phyloP scores from a whole-genome alignment of 2,888 invertebrate genomes.

The Eilema caniola region DNA sequence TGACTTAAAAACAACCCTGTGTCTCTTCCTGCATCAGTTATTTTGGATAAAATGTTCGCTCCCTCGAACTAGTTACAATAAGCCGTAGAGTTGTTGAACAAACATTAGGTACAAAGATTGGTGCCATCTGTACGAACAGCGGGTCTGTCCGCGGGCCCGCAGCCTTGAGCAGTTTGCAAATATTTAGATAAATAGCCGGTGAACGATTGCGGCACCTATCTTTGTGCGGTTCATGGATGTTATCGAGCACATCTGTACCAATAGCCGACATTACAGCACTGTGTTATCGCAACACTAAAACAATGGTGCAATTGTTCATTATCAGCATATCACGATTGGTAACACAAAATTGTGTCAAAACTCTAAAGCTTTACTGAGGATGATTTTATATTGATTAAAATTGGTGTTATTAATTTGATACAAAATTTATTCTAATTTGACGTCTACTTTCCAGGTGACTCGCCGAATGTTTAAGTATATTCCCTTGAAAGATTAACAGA shows the following conservation, averaged over 20 bases:
- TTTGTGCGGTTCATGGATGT: constrained; percentile 67
- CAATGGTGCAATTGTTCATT: constrained; percentile 58
- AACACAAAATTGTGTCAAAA: constrained; percentile 79
- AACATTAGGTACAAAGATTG: constrained; percentile 59
- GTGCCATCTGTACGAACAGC: constrained; percentile 49
- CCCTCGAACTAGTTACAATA: constrained; percentile 60
- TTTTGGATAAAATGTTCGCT: constrained; percentile 53
- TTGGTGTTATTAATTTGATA: constrained; percentile 81
- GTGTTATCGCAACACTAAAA: constrained; percentile 65
- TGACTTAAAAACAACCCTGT: constrained; percentile 18
- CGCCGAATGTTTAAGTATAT: constrained; percentile 85
- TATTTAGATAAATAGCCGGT: constrained; percentile 38
- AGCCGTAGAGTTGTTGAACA: constrained; percentile 66
- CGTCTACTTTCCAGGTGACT: constrained; percentile 86
- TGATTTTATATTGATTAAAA: constrained; percentile 64
- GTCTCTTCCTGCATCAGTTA: constrained; percentile 21
- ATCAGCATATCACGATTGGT: constrained; percentile 72
- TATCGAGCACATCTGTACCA: constrained; percentile 69
- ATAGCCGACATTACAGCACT: constrained; percentile 60
- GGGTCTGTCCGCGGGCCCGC: constrained; percentile 26
- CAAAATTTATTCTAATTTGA: constrained; percentile 86
- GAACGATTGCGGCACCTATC: constrained; percentile 54
- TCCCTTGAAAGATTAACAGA: constrained; percentile 78
- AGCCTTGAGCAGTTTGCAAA: constrained; percentile 46
- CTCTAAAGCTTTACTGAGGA: constrained; percentile 59